Evolutionary conservation across 2,888 invertebrate genomes (phyloP).

Genomic region (Mythimna loreyi): DNA sequence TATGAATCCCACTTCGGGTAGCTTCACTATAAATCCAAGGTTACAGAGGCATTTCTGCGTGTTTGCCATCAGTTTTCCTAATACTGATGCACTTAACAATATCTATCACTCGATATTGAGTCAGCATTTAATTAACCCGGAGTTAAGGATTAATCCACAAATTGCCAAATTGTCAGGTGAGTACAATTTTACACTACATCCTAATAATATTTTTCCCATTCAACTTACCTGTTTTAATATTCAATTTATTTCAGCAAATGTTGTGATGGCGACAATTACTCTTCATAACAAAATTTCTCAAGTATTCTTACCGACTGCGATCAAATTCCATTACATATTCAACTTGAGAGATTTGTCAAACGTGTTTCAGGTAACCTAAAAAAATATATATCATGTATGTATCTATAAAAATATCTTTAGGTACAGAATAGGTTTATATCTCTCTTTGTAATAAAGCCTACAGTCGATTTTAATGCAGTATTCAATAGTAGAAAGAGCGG

Average conservation of each 20-base stretch:
- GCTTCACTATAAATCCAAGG: slow-evolving; percentile 98
- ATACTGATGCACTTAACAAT: slow-evolving; percentile 95
- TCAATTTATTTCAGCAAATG: slow-evolving; percentile 84
- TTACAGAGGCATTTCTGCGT: slow-evolving; percentile 97
- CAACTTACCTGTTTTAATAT: neutral
- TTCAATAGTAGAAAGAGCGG: too few species aligned
- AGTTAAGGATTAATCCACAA: slow-evolving; percentile 94
- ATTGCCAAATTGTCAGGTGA: slow-evolving; percentile 92
- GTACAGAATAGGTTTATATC: too few species aligned
- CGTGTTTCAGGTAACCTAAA: slow-evolving; percentile 96
- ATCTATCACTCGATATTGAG: slow-evolving; percentile 97
- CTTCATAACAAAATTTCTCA: slow-evolving; percentile 96
- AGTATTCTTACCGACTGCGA: slow-evolving; percentile 98
- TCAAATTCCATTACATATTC: slow-evolving; percentile 99
- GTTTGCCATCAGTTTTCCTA: slow-evolving; percentile 96
- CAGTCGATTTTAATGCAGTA: neutral
- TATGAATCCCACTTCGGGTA: slow-evolving; percentile 99
- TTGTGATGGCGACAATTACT: slow-evolving; percentile 95
- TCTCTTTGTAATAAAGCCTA: too few species aligned
- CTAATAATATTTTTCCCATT: too few species aligned
- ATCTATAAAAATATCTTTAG: too few species aligned
- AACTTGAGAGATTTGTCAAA: slow-evolving; percentile 98
- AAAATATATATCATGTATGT: too few species aligned
- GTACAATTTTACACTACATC: slow-evolving; percentile 37
- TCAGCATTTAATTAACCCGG: slow-evolving; percentile 96